phyloP scores from a whole-genome alignment of 2,113 vertebrate species.

The Grantiella picta region DNA sequence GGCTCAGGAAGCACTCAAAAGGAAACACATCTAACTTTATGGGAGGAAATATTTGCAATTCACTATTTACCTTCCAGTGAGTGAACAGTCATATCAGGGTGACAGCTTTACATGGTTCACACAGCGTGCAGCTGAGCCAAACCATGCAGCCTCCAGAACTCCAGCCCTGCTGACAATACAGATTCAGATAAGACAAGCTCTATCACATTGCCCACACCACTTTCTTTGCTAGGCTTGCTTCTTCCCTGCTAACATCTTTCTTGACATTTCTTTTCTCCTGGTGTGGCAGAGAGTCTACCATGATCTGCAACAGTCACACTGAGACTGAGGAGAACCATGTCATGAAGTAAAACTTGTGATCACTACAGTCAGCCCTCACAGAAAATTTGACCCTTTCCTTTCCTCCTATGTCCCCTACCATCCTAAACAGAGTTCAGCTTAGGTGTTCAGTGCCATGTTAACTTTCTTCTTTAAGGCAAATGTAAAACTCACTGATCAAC shows the following conservation, averaged over 20 bases:
- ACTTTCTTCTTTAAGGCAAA: neutral
- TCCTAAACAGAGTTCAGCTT: neutral
- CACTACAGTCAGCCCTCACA: accelerated
- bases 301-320: neutral
- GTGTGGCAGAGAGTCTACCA: neutral
- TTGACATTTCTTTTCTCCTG: neutral
- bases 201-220: neutral
- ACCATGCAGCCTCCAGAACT: neutral
- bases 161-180: neutral
- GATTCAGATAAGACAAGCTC: neutral
- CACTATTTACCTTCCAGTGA: neutral
- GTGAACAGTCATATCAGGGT: neutral
- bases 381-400: neutral
- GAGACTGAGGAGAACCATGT: neutral
- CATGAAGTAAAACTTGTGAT: neutral
- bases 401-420: neutral
- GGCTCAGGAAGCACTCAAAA: neutral
- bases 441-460: neutral
- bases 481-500: neutral
- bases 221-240: neutral
- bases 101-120: neutral
- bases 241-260: neutral
- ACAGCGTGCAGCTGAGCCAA: neutral
- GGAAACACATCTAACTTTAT: neutral
- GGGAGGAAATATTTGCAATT: neutral